A percentile compares a stretch with the other conserved stretches of the same genome.
Conservation (phyloP, 2,113 vertebrate species). For the Plecturocebus donacophilus region DNA sequence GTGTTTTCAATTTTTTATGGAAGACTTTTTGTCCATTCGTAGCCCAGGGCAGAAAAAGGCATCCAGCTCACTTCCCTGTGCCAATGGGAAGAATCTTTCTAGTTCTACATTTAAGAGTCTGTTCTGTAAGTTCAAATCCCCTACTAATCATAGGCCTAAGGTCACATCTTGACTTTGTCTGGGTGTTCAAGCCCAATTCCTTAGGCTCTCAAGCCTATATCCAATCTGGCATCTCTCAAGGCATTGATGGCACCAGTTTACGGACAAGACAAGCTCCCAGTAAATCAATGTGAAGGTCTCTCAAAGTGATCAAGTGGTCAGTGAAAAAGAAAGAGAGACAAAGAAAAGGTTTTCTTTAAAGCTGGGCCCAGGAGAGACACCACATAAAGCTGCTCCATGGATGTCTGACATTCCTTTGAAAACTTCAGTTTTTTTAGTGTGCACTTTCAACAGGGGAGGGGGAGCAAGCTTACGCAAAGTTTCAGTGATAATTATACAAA, state of each 20-base stretch:
- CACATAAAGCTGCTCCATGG: too few relatives aligned
- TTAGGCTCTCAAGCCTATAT: not conserved
- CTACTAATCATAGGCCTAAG: not conserved
- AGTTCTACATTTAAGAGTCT: not conserved
- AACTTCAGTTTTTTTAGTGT: too few relatives aligned
- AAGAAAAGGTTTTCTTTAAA: too few relatives aligned
- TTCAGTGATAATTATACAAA: too few relatives aligned
- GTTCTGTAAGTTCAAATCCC: not conserved
- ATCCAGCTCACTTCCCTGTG: not conserved
- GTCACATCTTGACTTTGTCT: not conserved
- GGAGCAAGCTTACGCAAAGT: too few relatives aligned
- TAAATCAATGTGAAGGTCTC: too few relatives aligned
- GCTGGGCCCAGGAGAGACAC: too few relatives aligned
- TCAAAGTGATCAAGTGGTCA: too few relatives aligned
- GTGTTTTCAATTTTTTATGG: constrained; percentile 29
- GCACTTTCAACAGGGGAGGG: too few relatives aligned
- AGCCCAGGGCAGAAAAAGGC: constrained; percentile 9
- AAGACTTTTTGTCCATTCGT: not conserved
- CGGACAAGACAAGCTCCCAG: too few relatives aligned
- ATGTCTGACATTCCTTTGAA: too few relatives aligned
- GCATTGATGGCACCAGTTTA: not conserved
- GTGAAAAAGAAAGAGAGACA: too few relatives aligned
- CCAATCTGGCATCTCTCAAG: not conserved
- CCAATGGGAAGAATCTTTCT: not conserved
- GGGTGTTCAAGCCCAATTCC: not conserved